These are phyloP conservation scores for Eudasyphora cyanicolor DNA, from an alignment of 2,888 invertebrate species.

Conservation along the genomic window DNA sequence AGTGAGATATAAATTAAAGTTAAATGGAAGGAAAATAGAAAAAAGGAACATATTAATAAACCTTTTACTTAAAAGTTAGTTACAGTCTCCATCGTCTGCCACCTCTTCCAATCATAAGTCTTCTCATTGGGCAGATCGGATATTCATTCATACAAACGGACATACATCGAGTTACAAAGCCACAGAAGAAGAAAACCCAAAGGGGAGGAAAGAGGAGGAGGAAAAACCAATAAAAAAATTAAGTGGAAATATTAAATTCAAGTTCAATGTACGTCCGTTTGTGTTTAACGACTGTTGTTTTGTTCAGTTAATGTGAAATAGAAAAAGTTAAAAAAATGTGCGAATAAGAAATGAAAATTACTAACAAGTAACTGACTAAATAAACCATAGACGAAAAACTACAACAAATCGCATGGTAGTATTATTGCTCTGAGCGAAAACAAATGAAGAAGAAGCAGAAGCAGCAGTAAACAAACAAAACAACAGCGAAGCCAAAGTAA, in stretches of 20 bases:
- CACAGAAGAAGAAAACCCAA: not conserved
- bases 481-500: not conserved
- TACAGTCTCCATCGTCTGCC: not conserved
- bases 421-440: too few relatives aligned
- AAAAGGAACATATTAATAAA: not conserved
- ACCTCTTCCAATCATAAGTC: not conserved
- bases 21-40: not conserved
- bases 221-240: conserved; percentile 22
- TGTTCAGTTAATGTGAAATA: not conserved
- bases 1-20: too few relatives aligned
- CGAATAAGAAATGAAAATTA: conserved; percentile 33
- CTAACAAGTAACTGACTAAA: conserved; percentile 12
- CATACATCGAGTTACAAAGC: not conserved
- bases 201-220: not conserved
- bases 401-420: too few relatives aligned
- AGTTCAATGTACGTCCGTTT: conserved; percentile 33
- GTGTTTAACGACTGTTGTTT: not conserved
- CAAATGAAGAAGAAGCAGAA: not conserved
- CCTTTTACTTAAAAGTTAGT: not conserved
- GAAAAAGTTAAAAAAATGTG: conserved; percentile 1
- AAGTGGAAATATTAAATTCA: conserved; percentile 35
- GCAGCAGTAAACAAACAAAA: not conserved
- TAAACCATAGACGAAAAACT: not conserved
- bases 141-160: not conserved
- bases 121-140: not conserved